A percentile compares a stretch with the other conserved stretches of the same genome.
Conservation (phyloP, 2,888 invertebrate species). For the Sphaerophoria rueppellii region DNA sequence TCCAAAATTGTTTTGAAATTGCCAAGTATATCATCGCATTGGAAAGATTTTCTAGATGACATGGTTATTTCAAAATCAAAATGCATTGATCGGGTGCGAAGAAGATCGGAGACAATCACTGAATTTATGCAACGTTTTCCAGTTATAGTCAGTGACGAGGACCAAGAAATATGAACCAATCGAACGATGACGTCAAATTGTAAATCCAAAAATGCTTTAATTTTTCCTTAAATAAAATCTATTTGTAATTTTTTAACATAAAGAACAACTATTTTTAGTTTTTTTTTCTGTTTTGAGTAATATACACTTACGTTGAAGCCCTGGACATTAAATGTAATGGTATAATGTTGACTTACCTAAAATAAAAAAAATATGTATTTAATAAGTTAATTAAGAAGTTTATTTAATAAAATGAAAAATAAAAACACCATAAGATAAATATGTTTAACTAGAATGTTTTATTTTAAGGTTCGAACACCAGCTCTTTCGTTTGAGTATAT, state of each 20-base stretch:
- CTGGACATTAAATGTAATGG: too few relatives aligned
- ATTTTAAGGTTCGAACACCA: conserved; percentile 2
- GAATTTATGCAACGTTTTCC: conserved; percentile 44
- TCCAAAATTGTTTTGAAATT: conserved; percentile 12
- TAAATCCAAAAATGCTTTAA: too few relatives aligned
- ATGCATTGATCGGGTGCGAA: conserved; percentile 23
- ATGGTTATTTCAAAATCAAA: conserved; percentile 28
- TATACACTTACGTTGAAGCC: too few relatives aligned
- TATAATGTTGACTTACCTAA: background rate
- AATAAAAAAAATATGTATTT: background rate
- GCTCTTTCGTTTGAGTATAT: conserved; percentile 19
- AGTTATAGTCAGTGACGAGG: background rate
- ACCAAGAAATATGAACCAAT: background rate
- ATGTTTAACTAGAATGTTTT: too few relatives aligned
- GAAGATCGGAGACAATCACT: conserved; percentile 17
- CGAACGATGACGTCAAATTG: too few relatives aligned
- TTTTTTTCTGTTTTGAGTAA: too few relatives aligned
- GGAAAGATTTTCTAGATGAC: conserved; percentile 24
- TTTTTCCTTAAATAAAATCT: too few relatives aligned
- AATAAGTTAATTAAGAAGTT: background rate
- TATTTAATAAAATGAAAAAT: background rate
- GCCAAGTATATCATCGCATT: conserved; percentile 32
- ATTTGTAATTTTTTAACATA: too few relatives aligned
- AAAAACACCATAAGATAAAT: background rate
- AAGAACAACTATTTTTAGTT: too few relatives aligned